These are phyloP conservation scores for Hapalemur alaotrensis DNA, from an alignment of 2,797 vertebrate species.

Conservation along the genomic window DNA sequence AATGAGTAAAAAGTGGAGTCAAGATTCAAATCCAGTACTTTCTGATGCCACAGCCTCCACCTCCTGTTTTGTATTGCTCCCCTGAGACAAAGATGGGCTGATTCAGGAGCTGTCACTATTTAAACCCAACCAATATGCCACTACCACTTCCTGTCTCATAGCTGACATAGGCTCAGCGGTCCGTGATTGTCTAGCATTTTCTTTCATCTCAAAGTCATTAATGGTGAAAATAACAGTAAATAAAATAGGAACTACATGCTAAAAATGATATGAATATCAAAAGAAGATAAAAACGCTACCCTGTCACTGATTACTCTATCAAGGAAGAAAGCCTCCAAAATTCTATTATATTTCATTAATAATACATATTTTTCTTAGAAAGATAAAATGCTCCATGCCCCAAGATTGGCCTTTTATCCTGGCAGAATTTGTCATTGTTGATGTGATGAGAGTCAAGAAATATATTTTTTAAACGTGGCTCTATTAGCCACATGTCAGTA, in stretches of 20 bases:
- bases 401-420: constrained; percentile 50
- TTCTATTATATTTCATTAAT: constrained; percentile 64
- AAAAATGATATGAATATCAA: constrained; percentile 57
- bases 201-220: constrained; percentile 49
- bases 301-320: constrained; percentile 53
- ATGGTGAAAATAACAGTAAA: constrained; percentile 49
- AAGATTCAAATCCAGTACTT: neutral
- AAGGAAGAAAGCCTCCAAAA: neutral
- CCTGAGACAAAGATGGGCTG: neutral
- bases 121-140: neutral
- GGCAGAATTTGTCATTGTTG: neutral
- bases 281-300: constrained; percentile 61
- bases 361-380: constrained; percentile 13
- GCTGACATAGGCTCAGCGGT: neutral
- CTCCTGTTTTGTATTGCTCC: neutral
- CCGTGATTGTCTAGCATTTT: neutral
- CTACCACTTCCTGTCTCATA: neutral
- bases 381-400: constrained; percentile 25
- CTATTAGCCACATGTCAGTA: neutral
- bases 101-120: neutral
- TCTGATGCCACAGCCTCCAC: neutral
- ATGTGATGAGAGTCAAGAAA: neutral
- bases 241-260: constrained; percentile 61
- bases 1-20: neutral
- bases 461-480: neutral